These are phyloP conservation scores for Knipowitschia caucasica DNA, from an alignment of 2,797 vertebrate genomes.

Conservation along the genomic window DNA sequence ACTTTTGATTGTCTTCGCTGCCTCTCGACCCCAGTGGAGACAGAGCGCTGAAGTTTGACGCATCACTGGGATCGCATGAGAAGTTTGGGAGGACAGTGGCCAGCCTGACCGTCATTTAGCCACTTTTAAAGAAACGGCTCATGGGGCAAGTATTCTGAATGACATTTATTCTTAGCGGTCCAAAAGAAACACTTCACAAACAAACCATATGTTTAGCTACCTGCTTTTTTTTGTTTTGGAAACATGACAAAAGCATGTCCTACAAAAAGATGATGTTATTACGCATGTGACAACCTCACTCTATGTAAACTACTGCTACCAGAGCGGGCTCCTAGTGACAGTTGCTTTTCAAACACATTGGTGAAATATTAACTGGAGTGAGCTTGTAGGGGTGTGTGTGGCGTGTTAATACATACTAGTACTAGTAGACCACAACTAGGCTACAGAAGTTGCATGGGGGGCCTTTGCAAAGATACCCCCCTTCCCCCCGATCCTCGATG, in stretches of 20 bases:
- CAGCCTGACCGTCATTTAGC: slow-evolving; percentile 31
- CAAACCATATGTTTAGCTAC: not conserved
- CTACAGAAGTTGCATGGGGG: slow-evolving; percentile 16
- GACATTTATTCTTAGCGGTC: slow-evolving; percentile 8
- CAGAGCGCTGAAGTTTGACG: slow-evolving; percentile 23
- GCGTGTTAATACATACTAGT: slow-evolving; percentile 32
- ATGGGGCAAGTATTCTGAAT: slow-evolving; percentile 72
- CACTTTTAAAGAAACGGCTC: slow-evolving; percentile 45
- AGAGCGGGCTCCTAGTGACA: not conserved
- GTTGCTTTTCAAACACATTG: slow-evolving; percentile 1
- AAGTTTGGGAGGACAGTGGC: slow-evolving; percentile 34
- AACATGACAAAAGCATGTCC: not conserved
- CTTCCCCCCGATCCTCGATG: slow-evolving; percentile 50
- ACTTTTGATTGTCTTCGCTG: slow-evolving; percentile 58
- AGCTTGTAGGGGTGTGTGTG: slow-evolving; percentile 5
- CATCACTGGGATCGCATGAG: slow-evolving; percentile 44
- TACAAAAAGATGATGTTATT: no score
- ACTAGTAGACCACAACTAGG: slow-evolving; percentile 13
- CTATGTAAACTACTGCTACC: not conserved
- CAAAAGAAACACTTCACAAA: slow-evolving; percentile 18
- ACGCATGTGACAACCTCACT: slow-evolving; percentile 5
- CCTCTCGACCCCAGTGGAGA: slow-evolving; percentile 6
- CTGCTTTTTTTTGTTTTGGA: no score
- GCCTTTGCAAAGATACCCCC: slow-evolving; percentile 28
- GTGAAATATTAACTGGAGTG: slow-evolving; percentile 7